Base-by-base conservation (phyloP, 2,797 vertebrate species). In the Lutjanus argentimaculatus region DNA sequence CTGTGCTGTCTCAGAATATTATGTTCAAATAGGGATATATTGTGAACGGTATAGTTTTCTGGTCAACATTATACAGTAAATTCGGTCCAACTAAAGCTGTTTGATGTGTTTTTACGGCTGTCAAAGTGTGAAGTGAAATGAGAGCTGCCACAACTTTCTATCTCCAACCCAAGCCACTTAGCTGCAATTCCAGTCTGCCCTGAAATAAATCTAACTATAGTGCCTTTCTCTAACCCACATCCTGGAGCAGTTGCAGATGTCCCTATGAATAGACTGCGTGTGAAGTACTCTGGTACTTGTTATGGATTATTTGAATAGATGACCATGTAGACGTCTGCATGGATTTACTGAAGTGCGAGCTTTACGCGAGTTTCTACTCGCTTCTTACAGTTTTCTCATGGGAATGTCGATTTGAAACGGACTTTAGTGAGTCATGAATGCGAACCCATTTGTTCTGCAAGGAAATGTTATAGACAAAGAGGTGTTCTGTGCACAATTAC, bases 181-280 rank as follows among this genome's bases (percentile, higher is more conserved):
- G 80, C 80, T 85, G 76, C 64, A 72, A 76, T 87, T 79, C 59
- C 42, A 83, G 75, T 67, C n/a, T 48, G 40, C 55, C 75, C 46
- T 71, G 68, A 85, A 85, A 88, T 86, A 85, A 85, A 86, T 86
- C 52, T 64, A 78, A 79, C 72, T 76, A 49, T 64, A 61, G 69
- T 45, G 77, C 63, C 61, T 74, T 59, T 77, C 72, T 86, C 43
- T n/a, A 78, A 72, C 72, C 82, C 85, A 85, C 75, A 88, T 78
- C 53, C 71, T 75, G 72, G 74, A 92, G 86, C 71, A 75, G 79
- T 78, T 81, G 79, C 85, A 89, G 80, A 91, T 90, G 79, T 91
- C 82, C 62, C 66, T 62, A 55, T 86, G 80, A 85, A 84, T 55
- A 75, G 68, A 84, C 57, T 15, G 53, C 30, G 25, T 83, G 79